phyloP scores from a whole-genome alignment of 2,797 vertebrate species.

The Numenius phaeopus region DNA sequence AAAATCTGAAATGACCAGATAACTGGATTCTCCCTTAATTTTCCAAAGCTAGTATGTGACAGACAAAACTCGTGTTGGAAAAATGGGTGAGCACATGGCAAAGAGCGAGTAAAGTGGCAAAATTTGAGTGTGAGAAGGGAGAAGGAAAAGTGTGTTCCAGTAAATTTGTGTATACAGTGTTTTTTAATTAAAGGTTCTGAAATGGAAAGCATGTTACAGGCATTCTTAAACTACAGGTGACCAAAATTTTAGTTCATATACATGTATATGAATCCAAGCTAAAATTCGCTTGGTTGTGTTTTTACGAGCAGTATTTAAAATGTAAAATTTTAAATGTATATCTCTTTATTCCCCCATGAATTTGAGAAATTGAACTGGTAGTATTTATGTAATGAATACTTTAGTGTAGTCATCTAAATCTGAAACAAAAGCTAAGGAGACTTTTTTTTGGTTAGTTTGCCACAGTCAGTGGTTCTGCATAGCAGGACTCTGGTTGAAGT shows the following conservation, averaged over 20 bases:
- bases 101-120: not conserved
- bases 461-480: not conserved
- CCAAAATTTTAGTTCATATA: not conserved
- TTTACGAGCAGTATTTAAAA: not conserved
- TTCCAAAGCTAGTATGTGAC: not conserved
- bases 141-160: not conserved
- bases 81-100: conserved; percentile 1
- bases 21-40: conserved; percentile 20
- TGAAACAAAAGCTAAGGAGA: not conserved
- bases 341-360: not conserved
- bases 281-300: not conserved
- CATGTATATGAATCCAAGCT: not conserved
- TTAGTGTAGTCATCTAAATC: not conserved
- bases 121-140: not conserved
- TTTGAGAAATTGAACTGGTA: not conserved
- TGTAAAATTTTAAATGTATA: not conserved
- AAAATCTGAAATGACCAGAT: not conserved
- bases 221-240: not conserved
- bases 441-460: not conserved
- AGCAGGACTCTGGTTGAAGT: not conserved
- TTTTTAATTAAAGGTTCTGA: conserved; percentile 17
- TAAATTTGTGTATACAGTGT: not conserved
- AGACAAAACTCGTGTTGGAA: conserved; percentile 50
- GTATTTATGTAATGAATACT: not conserved
- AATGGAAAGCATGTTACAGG: not conserved